Percentiles rank a stretch among this genome's conserved stretches.
Evolutionary conservation across 1,140 invertebrate genomes (phyloP).

Genomic region (Aricia agestis): DNA sequence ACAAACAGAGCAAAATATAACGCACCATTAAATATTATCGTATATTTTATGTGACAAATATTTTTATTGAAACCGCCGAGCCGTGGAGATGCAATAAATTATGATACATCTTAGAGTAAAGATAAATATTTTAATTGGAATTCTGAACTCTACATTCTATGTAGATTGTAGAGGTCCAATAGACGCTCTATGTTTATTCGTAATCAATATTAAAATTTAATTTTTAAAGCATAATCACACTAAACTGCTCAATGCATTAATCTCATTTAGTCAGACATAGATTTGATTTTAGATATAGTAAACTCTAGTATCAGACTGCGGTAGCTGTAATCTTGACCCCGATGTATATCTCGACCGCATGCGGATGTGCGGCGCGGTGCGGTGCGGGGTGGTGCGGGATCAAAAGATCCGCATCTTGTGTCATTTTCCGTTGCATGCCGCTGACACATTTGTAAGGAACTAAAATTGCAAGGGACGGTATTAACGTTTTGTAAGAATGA

Average conservation of each 20-base stretch:
- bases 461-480: background rate
- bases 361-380: background rate
- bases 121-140: no score
- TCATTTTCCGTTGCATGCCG: background rate
- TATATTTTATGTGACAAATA: background rate
- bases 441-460: background rate
- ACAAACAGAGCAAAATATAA: background rate
- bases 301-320: background rate
- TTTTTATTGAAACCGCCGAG: background rate
- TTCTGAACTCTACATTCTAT: no score
- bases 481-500: no score
- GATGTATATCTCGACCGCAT: conserved; percentile 1
- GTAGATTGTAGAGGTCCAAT: no score
- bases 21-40: background rate
- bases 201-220: no score
- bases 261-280: no score
- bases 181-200: no score
- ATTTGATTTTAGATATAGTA: no score
- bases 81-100: background rate
- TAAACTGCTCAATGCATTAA: no score
- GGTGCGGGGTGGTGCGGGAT: background rate
- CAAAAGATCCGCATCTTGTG: background rate
- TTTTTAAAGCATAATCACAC: no score
- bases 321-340: conserved; percentile 1
- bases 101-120: background rate